Base-by-base conservation (phyloP, 2,888 invertebrate genomes). In the Drosophila mimica region DNA sequence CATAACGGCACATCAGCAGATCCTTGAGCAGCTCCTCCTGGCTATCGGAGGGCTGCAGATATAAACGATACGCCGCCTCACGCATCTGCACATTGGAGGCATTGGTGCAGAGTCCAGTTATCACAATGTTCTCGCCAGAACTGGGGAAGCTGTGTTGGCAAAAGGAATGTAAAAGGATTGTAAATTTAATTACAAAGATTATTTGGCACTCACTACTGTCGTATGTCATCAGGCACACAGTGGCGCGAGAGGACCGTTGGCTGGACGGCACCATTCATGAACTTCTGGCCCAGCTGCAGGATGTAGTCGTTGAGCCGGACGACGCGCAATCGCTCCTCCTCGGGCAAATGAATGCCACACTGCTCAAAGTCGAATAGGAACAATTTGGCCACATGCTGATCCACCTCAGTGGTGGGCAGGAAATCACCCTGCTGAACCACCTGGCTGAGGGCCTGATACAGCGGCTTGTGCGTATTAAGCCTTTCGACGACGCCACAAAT, bases 321-420 rank as follows among this genome's bases (percentile, higher is more conserved):
- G 54, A 99, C 98, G n/a, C 92, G 92, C 58, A 92, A 77, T 31
- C 98, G 94, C 51, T 96, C 95, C 0, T 94, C 93, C 74, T 97
- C 96, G 11, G 96, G 95, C 69, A 99, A 94, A 92, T 99, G 99
- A 72, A 99, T 99, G 4, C 99, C 99, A 91, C 98, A 97, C 92
- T 99, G 98, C 92, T 99, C 99, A 93, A 99, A 99, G 93, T 99
- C 99, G 92, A 98, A 98, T 8, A 99, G 94, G 92, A 99, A 99
- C 53, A 99, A 94, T 84, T 96, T 95, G 0, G 97, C 96, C 0
- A 99, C 97, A 91, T 98, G 97, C 67, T 95, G 93, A 92, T 99
- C 99, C 0, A 97, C 96, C 0, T 95, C 95, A 11, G 94, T 95
- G 11, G 95, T 96, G 40, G 94, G 93, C 36, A 94, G 71, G 48